Base-by-base conservation (phyloP, 2,113 vertebrate genomes). In the Stegostoma tigrinum region DNA sequence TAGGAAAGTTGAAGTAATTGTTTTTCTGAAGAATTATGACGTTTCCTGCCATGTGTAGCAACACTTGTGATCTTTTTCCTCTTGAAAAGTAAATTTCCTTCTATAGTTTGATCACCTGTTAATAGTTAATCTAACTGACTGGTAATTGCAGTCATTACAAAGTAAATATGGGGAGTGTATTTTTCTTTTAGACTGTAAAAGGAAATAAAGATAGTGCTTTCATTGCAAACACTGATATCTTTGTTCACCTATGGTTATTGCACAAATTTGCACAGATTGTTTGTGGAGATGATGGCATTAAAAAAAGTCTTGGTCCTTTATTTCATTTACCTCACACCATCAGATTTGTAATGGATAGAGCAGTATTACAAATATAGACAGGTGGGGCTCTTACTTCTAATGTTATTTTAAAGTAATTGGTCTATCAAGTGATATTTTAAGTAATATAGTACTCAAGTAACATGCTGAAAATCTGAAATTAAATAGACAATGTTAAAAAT, bases 51-150 rank as follows among this genome's bases (percentile, higher is more conserved):
- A 93, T 67, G 61, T 48, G 42, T 64, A n/a, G 10, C 27, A 34
- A 55, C 55, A n/a, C 17, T 67, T 93, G 61, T 42, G 89, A 93
- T 93, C 89, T 66, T 64, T 91, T 91, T 93, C 85, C 23, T 87
- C 38, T 75, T 38, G 66, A 64, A 91, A 66, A 38, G 89, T 93
- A 38, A 7, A 93, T 93, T 93, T 93, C 64, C 34, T 19, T 93
- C n/a, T n/a, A 38, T 67, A n/a, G 34, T 93, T 93, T 93, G 89
- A 93, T 67, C 64, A 19, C 66, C 61, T 93, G 89, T 93, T 93
- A 93, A 93, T 93, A 93, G 55, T 93, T 93, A 93, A 93, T 93
- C 89, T 66, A 93, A 67, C 61, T 66, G 61, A 38, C 89, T 93
- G 89, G 55, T 93, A 66, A 93, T 66, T 93, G 67, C n/a, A 66